These are phyloP conservation scores for Drosophila nebulosa DNA, from an alignment of 1,140 invertebrate species.

Conservation along the genomic window DNA sequence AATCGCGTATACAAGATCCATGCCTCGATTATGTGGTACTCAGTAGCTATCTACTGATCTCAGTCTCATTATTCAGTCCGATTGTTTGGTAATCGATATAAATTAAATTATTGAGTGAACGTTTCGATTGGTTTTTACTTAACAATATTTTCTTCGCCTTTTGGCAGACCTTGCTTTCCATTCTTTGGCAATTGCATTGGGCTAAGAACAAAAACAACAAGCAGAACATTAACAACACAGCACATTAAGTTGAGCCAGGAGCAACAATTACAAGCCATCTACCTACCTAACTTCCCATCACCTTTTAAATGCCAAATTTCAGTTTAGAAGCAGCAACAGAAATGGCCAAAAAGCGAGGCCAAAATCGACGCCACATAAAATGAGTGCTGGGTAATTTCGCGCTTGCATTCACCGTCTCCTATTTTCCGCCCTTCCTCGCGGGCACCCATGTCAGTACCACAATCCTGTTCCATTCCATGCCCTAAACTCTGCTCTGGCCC, in stretches of 20 bases:
- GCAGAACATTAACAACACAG: neutral
- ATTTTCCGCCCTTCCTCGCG: neutral
- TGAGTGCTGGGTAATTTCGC: slow-evolving; percentile 26
- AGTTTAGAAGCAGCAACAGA: no score
- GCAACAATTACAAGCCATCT: slow-evolving; percentile 34
- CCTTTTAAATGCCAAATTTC: neutral
- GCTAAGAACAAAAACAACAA: slow-evolving; percentile 19
- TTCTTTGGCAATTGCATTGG: slow-evolving; percentile 6
- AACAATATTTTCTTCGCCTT: no score
- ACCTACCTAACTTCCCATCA: neutral
- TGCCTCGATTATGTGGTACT: neutral
- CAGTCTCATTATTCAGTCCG: no score
- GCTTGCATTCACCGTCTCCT: slow-evolving; percentile 12
- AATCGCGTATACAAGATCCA: neutral
- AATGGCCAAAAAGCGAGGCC: neutral
- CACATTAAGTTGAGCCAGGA: slow-evolving; percentile 8
- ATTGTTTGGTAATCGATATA: no score
- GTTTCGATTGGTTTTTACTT: no score
- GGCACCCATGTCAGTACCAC: neutral
- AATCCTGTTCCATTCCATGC: neutral
- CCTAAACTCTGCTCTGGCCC: slow-evolving; percentile 10
- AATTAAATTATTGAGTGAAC: no score
- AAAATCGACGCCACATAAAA: slow-evolving; percentile 16
- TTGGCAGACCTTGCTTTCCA: neutral
- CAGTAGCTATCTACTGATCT: no score